Evolutionary conservation across 2,888 invertebrate species (phyloP).

Genomic region (Torymus auratus): DNA sequence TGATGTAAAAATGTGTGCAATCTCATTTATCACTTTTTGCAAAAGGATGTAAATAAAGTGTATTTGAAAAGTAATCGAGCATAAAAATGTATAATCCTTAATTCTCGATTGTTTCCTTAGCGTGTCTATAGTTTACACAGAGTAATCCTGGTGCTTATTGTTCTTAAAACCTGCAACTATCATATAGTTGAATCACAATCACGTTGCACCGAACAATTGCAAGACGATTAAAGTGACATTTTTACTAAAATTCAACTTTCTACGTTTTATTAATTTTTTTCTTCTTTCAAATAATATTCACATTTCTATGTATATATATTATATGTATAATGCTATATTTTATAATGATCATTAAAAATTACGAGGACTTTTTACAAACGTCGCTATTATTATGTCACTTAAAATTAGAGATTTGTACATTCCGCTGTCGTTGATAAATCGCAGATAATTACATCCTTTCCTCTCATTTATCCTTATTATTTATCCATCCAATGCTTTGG

Average conservation of each 20-base stretch:
- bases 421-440: constrained; percentile 60
- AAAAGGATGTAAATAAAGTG: constrained; percentile 51
- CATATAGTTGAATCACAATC: constrained; percentile 58
- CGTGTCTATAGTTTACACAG: constrained; percentile 41
- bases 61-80: constrained; percentile 46
- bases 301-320: constrained; percentile 61
- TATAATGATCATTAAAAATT: constrained; percentile 70
- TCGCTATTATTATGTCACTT: constrained; percentile 63
- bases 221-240: constrained; percentile 48
- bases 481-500: constrained; percentile 63
- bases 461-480: constrained; percentile 54
- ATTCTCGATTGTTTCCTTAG: constrained; percentile 32
- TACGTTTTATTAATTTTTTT: constrained; percentile 40
- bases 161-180: constrained; percentile 55
- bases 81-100: constrained; percentile 49
- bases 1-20: constrained; percentile 61
- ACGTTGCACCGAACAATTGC: constrained; percentile 55
- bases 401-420: constrained; percentile 73
- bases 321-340: constrained; percentile 63
- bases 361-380: constrained; percentile 67
- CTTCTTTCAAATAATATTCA: constrained; percentile 58
- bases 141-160: constrained; percentile 50
- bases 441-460: constrained; percentile 60
- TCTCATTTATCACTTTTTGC: constrained; percentile 56
- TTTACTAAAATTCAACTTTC: constrained; percentile 53